These are phyloP conservation scores for Bombylius discolor DNA, from an alignment of 2,888 invertebrate genomes.

Conservation along the genomic window DNA sequence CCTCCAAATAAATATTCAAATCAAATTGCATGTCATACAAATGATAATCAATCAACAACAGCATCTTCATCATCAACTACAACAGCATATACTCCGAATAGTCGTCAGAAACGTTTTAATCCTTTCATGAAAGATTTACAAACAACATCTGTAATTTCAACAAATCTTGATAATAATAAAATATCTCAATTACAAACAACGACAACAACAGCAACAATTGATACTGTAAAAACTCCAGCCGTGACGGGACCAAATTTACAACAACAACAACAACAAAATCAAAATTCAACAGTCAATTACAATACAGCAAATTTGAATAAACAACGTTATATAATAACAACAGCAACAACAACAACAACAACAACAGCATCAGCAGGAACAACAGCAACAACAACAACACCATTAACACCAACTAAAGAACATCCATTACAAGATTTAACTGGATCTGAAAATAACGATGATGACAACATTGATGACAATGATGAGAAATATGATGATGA, in stretches of 20 bases:
- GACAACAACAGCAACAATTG: not conserved
- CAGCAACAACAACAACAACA: not conserved
- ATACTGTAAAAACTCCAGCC: constrained; percentile 1
- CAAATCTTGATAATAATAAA: not conserved
- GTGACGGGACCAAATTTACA: constrained; percentile 1
- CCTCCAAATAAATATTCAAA: constrained; percentile 21
- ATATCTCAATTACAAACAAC: not conserved
- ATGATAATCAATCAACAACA: not conserved
- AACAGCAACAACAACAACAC: constrained; percentile 6
- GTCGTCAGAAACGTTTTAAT: constrained; percentile 43
- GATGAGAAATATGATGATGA: constrained; percentile 1
- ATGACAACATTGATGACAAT: constrained; percentile 1
- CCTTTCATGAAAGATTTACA: constrained; percentile 49
- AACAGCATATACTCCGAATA: constrained; percentile 16
- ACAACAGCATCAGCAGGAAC: not conserved
- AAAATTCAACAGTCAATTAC: not conserved
- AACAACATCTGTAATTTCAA: constrained; percentile 19
- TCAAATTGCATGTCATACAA: not conserved
- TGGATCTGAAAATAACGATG: not conserved
- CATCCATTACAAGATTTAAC: constrained; percentile 18
- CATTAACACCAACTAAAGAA: constrained; percentile 18
- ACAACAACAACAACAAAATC: not conserved
- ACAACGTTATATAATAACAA: not conserved
- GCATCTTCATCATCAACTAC: constrained; percentile 4
- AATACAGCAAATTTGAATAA: not conserved